phyloP scores from a whole-genome alignment of 1,140 invertebrate genomes.

The Drosophila pseudoobscura region DNA sequence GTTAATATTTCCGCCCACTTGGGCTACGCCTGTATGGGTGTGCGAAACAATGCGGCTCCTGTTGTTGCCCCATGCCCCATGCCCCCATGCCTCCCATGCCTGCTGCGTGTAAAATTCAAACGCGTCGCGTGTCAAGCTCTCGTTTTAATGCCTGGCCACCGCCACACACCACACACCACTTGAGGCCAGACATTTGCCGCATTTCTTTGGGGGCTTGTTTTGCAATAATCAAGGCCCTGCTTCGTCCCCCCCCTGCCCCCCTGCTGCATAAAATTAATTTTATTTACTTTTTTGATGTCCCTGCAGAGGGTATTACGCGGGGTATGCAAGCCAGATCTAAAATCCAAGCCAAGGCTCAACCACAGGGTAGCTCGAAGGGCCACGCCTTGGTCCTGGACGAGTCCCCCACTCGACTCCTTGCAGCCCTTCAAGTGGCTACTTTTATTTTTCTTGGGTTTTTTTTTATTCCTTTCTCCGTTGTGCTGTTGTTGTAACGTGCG shows the following conservation, averaged over 20 bases:
- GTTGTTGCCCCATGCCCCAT: constrained; percentile 16
- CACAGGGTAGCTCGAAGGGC: no score
- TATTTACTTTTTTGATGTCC: constrained; percentile 60
- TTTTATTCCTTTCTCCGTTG: constrained; percentile 3
- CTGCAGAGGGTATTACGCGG: neutral
- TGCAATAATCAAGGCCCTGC: constrained; percentile 46
- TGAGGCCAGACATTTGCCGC: constrained; percentile 78
- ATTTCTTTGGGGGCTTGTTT: constrained; percentile 71
- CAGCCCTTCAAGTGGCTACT: constrained; percentile 69
- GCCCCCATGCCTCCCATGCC: neutral
- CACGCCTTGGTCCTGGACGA: no score
- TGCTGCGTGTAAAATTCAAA: constrained; percentile 81
- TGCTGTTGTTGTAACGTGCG: constrained; percentile 50
- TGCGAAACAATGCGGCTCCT: constrained; percentile 51
- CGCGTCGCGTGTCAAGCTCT: constrained; percentile 80
- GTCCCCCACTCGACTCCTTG: no score
- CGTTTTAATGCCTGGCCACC: constrained; percentile 62
- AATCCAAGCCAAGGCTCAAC: no score
- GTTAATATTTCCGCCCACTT: constrained; percentile 80
- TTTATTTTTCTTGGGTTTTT: constrained; percentile 43
- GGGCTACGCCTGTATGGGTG: constrained; percentile 28
- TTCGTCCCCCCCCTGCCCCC: neutral
- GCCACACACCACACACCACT: constrained; percentile 48
- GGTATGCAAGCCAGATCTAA: no score
- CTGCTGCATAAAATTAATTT: constrained; percentile 71